These are phyloP conservation scores for Cylas formicarius DNA, from an alignment of 1,140 invertebrate genomes.

Conservation along the genomic window DNA sequence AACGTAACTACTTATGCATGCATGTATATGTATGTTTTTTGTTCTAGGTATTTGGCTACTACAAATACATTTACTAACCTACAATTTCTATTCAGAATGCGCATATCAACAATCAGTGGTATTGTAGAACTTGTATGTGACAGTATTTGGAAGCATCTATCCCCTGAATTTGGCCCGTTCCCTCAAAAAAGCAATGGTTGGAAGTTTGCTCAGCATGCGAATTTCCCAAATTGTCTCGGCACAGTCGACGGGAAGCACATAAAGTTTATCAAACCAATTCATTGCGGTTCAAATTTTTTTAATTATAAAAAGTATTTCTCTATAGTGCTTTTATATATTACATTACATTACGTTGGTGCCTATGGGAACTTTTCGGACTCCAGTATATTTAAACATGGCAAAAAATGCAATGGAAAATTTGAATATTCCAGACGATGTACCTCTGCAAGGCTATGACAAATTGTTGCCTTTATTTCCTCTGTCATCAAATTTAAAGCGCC, in stretches of 20 bases:
- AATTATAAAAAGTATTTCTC: conserved; percentile 36
- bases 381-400: conserved; percentile 35
- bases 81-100: conserved; percentile 4
- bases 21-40: conserved; percentile 5
- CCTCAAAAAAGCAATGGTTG: conserved; percentile 2
- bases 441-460: conserved; percentile 27
- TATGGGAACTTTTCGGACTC: conserved; percentile 42
- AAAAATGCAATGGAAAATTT: conserved; percentile 23
- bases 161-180: neutral
- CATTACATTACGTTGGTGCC: conserved; percentile 41
- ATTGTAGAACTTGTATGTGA: conserved; percentile 6
- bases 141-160: conserved; percentile 3
- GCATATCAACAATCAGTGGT: conserved; percentile 7
- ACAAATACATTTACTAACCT: conserved; percentile 3
- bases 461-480: conserved; percentile 38
- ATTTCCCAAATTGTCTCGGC: conserved; percentile 39
- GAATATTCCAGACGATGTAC: conserved; percentile 27
- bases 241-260: conserved; percentile 42
- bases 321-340: conserved; percentile 31
- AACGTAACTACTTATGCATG: too few species aligned
- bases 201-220: conserved; percentile 31
- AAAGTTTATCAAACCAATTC: conserved; percentile 29
- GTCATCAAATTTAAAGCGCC: conserved; percentile 34
- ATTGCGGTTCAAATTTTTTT: conserved; percentile 35
- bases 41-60: conserved; percentile 2